Evolutionary conservation across 2,888 invertebrate genomes (phyloP).

Genomic region (Lydus trimaculatus): DNA sequence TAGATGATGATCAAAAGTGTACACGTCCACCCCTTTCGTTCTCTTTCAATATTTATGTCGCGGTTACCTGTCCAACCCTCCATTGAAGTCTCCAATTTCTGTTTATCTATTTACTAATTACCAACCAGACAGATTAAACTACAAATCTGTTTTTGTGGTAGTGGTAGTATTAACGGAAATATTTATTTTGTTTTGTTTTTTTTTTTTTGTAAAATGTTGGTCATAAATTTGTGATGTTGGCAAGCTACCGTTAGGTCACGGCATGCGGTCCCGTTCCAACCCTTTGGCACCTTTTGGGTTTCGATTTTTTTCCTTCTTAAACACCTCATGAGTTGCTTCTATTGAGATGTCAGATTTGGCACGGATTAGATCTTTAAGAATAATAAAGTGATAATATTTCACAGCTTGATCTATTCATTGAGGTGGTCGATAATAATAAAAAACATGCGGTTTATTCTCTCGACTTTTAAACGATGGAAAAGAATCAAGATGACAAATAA

Average conservation of each 20-base stretch:
- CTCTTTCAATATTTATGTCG: background rate
- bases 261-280: slow-evolving; percentile 43
- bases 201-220: background rate
- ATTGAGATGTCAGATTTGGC: slow-evolving; percentile 41
- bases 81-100: slow-evolving; percentile 4
- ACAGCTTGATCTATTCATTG: slow-evolving; percentile 50
- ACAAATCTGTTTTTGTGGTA: background rate
- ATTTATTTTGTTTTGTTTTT: no score
- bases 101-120: slow-evolving; percentile 10
- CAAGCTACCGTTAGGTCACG: slow-evolving; percentile 47
- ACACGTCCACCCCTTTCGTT: slow-evolving; percentile 32
- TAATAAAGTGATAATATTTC: slow-evolving; percentile 54
- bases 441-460: slow-evolving; percentile 44
- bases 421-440: slow-evolving; percentile 45
- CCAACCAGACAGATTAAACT: background rate
- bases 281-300: slow-evolving; percentile 47
- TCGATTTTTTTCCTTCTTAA: slow-evolving; percentile 8
- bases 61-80: slow-evolving; percentile 6
- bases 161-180: background rate
- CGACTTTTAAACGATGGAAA: background rate
- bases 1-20: slow-evolving; percentile 31
- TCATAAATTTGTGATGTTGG: background rate
- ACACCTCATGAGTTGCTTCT: slow-evolving; percentile 25
- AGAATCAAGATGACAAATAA: background rate
- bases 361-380: slow-evolving; percentile 51